Percentiles rank a stretch among this genome's conserved stretches.
These are phyloP conservation scores for Eupelmus urozonus DNA, from an alignment of 2,888 invertebrate species.

Conservation along the genomic window DNA sequence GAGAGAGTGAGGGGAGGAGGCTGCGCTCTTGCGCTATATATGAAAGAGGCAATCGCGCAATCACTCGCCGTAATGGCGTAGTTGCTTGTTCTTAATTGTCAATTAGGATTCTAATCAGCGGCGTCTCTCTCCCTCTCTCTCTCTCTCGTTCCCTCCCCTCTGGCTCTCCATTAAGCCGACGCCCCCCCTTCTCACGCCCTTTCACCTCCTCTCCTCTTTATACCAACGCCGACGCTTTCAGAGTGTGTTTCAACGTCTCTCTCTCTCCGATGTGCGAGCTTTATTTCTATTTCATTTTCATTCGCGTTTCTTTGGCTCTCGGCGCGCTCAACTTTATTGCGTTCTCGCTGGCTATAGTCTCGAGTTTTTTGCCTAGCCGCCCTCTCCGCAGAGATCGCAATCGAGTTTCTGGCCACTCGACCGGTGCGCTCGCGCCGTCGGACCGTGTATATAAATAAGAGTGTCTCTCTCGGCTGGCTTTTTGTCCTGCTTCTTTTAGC, in stretches of 20 bases:
- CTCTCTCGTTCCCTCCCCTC: constrained; percentile 28
- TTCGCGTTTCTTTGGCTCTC: constrained; percentile 18
- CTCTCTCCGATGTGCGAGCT: not conserved
- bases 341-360: not conserved
- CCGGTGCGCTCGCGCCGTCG: not conserved
- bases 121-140: constrained; percentile 35
- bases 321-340: not conserved
- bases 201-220: not conserved
- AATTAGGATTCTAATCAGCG: constrained; percentile 65
- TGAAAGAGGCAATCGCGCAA: constrained; percentile 58
- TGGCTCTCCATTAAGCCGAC: constrained; percentile 56
- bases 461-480: not conserved
- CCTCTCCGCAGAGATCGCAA: constrained; percentile 13
- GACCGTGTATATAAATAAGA: not conserved
- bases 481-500: not conserved
- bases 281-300: constrained; percentile 26
- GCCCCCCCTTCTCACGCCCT: constrained; percentile 1
- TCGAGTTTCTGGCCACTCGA: constrained; percentile 26
- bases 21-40: constrained; percentile 29
- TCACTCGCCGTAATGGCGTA: constrained; percentile 60
- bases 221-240: not conserved
- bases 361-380: not conserved
- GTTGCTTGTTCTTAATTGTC: constrained; percentile 65
- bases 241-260: not conserved
- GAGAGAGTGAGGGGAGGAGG: not conserved